phyloP scores from a whole-genome alignment of 1,140 invertebrate species.

The Hirudo medicinalis region DNA sequence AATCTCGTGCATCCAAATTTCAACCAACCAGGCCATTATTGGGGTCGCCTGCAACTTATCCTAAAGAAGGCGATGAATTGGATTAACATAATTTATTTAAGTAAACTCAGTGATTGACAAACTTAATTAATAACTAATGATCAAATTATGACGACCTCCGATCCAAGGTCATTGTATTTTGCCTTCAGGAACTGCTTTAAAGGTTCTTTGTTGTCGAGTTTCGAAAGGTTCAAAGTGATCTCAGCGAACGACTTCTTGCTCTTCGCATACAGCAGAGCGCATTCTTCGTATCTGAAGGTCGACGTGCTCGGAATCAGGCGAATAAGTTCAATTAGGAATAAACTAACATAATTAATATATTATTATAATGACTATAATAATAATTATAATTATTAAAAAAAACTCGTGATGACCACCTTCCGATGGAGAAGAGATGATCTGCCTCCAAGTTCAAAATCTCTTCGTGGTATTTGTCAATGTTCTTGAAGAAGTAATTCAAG shows the following conservation, averaged over 20 bases:
- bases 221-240: slow-evolving; percentile 78
- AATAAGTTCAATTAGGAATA: too few species aligned
- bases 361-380: too few species aligned
- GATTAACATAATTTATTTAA: background rate
- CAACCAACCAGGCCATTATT: slow-evolving; percentile 81
- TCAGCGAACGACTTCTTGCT: slow-evolving; percentile 86
- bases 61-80: slow-evolving; percentile 25
- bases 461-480: slow-evolving; percentile 50
- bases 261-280: slow-evolving; percentile 72
- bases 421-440: slow-evolving; percentile 65
- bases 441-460: slow-evolving; percentile 75
- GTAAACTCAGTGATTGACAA: background rate
- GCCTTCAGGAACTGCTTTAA: slow-evolving; percentile 70
- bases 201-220: slow-evolving; percentile 64
- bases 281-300: slow-evolving; percentile 53
- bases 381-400: too few species aligned
- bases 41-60: slow-evolving; percentile 65
- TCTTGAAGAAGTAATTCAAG: slow-evolving; percentile 34
- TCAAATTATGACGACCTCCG: background rate
- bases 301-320: too few species aligned
- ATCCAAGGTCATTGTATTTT: slow-evolving; percentile 26
- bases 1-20: slow-evolving; percentile 76
- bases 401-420: slow-evolving; percentile 44
- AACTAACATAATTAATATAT: too few species aligned
- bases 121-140: background rate